Percentiles rank a stretch among this genome's conserved stretches.
Evolutionary conservation across 2,888 invertebrate genomes (phyloP).

Genomic region (Leucoma salicis): DNA sequence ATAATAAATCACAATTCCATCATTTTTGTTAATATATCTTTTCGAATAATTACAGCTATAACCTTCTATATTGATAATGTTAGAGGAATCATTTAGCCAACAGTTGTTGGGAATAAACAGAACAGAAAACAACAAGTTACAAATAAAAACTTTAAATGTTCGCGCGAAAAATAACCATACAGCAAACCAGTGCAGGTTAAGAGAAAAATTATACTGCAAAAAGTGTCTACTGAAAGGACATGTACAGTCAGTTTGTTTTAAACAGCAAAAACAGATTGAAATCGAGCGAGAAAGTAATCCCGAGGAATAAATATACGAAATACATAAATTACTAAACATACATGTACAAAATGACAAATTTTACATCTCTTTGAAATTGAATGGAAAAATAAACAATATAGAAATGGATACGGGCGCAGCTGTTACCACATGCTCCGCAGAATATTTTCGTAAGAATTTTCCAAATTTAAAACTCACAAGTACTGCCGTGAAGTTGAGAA

Average conservation of each 20-base stretch:
- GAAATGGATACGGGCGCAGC: slow-evolving; percentile 15
- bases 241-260: not conserved
- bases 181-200: too few species aligned
- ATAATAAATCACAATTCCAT: too few species aligned
- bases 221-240: too few species aligned
- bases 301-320: slow-evolving; percentile 5
- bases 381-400: slow-evolving; percentile 1
- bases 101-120: too few species aligned
- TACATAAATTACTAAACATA: slow-evolving; percentile 1
- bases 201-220: too few species aligned
- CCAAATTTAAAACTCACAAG: not conserved
- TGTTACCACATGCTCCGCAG: slow-evolving; percentile 11
- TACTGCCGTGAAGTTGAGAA: slow-evolving; percentile 5
- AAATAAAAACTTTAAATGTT: too few species aligned
- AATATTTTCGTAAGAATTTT: slow-evolving; percentile 5
- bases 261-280: not conserved
- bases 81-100: too few species aligned
- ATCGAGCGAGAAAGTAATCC: not conserved
- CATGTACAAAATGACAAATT: slow-evolving; percentile 6
- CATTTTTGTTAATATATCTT: too few species aligned
- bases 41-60: too few species aligned
- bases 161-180: too few species aligned
- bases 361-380: slow-evolving; percentile 3
- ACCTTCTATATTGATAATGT: too few species aligned
- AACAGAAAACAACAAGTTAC: too few species aligned